Percentiles rank a stretch among this genome's conserved stretches.
These are phyloP conservation scores for Polyodon spathula DNA, from an alignment of 2,113 vertebrate genomes.

Conservation along the genomic window DNA sequence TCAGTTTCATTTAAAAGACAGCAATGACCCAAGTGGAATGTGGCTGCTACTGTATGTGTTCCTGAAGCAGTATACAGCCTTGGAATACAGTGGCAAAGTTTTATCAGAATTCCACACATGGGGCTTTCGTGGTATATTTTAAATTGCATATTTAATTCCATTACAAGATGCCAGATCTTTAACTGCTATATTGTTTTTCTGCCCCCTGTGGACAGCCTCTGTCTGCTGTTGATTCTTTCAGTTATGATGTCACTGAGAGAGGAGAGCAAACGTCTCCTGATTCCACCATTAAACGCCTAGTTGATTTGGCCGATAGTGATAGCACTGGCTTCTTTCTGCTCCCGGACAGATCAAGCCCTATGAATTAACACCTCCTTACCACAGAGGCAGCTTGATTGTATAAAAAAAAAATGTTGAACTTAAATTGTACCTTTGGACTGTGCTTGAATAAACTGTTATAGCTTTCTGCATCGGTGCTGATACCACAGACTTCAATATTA, in stretches of 20 bases:
- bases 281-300: slow-evolving; percentile 80
- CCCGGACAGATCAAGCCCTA: slow-evolving; percentile 62
- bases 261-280: slow-evolving; percentile 79
- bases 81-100: slow-evolving; percentile 3
- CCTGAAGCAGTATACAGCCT: too few relatives aligned
- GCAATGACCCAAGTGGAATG: slow-evolving; percentile 24
- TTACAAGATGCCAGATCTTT: slow-evolving; percentile 20
- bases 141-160: slow-evolving; percentile 13
- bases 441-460: slow-evolving; percentile 54
- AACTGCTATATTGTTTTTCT: slow-evolving; percentile 27
- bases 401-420: slow-evolving; percentile 53
- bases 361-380: slow-evolving; percentile 56
- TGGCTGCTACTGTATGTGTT: slow-evolving; percentile 34
- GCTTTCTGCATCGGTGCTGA: slow-evolving; percentile 47
- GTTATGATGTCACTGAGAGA: slow-evolving; percentile 83
- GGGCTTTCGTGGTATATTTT: slow-evolving; percentile 3
- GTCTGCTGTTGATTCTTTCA: slow-evolving; percentile 63
- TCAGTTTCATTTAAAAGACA: slow-evolving; percentile 31
- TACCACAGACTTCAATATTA: slow-evolving; percentile 52
- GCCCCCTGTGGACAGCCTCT: slow-evolving; percentile 40
- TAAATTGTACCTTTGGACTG: slow-evolving; percentile 57
- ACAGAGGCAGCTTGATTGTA: slow-evolving; percentile 29
- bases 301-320: slow-evolving; percentile 78
- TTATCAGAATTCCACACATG: background rate
- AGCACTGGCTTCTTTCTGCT: slow-evolving; percentile 64